These are phyloP conservation scores for Dasysyrphus albostriatus DNA, from an alignment of 2,888 invertebrate species.

Conservation along the genomic window DNA sequence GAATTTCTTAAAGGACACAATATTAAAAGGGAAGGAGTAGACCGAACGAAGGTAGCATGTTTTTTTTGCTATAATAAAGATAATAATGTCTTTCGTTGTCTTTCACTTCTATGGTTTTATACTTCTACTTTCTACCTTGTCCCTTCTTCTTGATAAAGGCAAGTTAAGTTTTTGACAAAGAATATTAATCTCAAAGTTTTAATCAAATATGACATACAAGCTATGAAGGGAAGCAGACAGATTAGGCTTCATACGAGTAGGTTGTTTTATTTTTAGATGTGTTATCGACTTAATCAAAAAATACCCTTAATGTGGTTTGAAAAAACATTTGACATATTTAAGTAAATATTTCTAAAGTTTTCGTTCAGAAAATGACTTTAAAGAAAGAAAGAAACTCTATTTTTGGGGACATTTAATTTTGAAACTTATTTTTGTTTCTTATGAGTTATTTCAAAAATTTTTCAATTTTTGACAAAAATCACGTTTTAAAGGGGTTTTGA, in stretches of 20 bases:
- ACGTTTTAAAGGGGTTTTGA: no score
- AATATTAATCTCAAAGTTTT: background rate
- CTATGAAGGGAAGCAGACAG: background rate
- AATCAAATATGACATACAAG: background rate
- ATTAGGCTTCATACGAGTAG: background rate
- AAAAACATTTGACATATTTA: no score
- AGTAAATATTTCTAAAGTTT: no score
- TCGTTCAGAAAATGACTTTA: no score
- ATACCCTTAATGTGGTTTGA: no score
- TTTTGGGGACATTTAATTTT: no score
- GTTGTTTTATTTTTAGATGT: background rate
- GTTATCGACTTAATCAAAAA: no score
- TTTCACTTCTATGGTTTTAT: background rate
- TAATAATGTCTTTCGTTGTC: background rate
- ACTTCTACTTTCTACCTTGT: no score
- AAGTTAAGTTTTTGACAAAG: background rate
- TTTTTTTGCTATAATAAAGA: background rate
- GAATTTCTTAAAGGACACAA: background rate
- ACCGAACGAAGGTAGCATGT: background rate
- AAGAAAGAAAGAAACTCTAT: no score
- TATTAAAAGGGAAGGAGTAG: background rate
- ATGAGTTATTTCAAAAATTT: no score
- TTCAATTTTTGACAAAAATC: no score
- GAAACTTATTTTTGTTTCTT: no score
- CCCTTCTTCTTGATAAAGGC: background rate